A percentile compares a stretch with the other conserved stretches of the same genome.
These are phyloP conservation scores for Python bivittatus DNA, from an alignment of 2,113 vertebrate genomes.

Conservation along the genomic window DNA sequence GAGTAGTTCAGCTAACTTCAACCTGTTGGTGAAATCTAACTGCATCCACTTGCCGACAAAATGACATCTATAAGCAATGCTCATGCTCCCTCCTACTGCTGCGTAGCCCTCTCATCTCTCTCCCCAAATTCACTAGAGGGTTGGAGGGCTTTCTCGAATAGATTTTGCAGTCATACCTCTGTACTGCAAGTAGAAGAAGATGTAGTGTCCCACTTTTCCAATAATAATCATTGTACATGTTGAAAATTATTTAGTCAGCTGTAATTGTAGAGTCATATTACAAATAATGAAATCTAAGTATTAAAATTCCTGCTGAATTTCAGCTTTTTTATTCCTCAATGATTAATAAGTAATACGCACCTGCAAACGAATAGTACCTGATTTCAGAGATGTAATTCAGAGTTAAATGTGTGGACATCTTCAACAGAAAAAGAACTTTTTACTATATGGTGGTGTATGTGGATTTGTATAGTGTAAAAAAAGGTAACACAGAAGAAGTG, in stretches of 20 bases:
- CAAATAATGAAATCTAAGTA: background rate
- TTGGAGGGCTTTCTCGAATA: background rate
- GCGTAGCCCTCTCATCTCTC: background rate
- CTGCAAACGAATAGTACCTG: background rate
- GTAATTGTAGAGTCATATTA: background rate
- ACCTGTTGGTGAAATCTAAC: background rate
- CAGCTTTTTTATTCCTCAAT: background rate
- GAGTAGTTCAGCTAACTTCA: background rate
- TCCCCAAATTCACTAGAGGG: background rate
- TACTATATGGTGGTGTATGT: background rate
- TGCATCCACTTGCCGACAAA: background rate
- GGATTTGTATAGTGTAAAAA: background rate
- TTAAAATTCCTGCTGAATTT: background rate
- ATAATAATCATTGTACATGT: background rate
- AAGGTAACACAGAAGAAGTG: background rate
- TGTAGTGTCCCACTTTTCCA: background rate
- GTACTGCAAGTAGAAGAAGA: background rate
- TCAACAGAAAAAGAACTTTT: background rate
- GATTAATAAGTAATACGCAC: background rate
- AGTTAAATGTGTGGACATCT: background rate
- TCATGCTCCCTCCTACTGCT: background rate
- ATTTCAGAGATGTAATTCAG: background rate
- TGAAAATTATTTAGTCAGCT: background rate
- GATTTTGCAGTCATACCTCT: background rate
- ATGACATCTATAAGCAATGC: background rate